Evolutionary conservation across 1,140 invertebrate species (phyloP).

Genomic region (Palaemon carinicauda): DNA sequence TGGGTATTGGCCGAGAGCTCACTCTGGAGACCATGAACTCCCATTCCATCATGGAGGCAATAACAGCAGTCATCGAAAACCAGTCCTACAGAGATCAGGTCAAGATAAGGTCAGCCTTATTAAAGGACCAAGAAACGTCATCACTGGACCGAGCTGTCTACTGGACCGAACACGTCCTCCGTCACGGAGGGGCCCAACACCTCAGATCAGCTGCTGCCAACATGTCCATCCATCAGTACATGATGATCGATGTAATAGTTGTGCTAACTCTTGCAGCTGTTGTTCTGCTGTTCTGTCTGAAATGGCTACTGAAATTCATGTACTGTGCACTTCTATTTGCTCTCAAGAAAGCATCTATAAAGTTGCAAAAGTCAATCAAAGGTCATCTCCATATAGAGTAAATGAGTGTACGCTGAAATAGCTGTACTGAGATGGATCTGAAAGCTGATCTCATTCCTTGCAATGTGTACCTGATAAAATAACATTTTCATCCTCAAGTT

Average conservation of each 20-base stretch:
- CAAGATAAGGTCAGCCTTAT: conserved; percentile 23
- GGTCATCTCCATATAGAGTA: conserved; percentile 10
- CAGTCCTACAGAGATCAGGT: conserved; percentile 23
- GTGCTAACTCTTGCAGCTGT: conserved; percentile 14
- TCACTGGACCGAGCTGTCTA: conserved; percentile 49
- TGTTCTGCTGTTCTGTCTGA: not conserved
- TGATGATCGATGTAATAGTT: conserved; percentile 49
- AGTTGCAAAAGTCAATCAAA: not conserved
- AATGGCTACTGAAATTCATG: not conserved
- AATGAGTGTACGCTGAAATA: not conserved
- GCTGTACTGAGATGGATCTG: too few species aligned
- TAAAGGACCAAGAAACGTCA: conserved; percentile 51
- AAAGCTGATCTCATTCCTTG: too few species aligned
- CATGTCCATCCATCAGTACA: conserved; percentile 47
- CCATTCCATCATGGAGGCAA: conserved; percentile 37
- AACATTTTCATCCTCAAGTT: too few species aligned
- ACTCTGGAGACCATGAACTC: conserved; percentile 38
- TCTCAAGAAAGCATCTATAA: not conserved
- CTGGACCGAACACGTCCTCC: conserved; percentile 71
- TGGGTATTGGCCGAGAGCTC: conserved; percentile 67
- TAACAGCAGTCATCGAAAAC: conserved; percentile 41
- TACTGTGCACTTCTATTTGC: not conserved
- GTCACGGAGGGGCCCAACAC: conserved; percentile 67
- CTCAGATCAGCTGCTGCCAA: conserved; percentile 63
- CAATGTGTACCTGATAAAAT: too few species aligned